Conservation (phyloP, 2,888 invertebrate species). For the Busseola fusca region DNA sequence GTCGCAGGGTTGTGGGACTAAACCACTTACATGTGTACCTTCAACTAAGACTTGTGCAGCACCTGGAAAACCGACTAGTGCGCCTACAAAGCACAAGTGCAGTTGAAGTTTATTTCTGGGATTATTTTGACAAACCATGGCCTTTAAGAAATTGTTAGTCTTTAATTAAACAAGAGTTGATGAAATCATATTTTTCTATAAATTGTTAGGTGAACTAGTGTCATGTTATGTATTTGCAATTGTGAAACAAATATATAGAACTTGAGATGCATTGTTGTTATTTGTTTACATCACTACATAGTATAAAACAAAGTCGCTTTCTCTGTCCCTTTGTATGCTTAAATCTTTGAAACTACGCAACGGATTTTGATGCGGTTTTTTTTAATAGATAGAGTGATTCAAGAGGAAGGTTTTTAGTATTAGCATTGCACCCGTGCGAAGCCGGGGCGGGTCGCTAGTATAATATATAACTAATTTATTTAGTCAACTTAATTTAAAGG, state of each 20-base stretch:
- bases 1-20: not conserved
- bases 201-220: not conserved
- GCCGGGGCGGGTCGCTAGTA: too few relatives aligned
- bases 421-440: too few relatives aligned
- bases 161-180: not conserved
- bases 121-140: not conserved
- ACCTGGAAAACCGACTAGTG: not conserved
- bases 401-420: too few relatives aligned
- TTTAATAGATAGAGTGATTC: too few relatives aligned
- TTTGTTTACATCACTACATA: conserved; percentile 7
- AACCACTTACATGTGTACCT: not conserved
- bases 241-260: not conserved
- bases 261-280: not conserved
- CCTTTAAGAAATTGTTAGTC: not conserved
- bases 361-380: too few relatives aligned
- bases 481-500: conserved; percentile 43
- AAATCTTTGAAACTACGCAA: too few relatives aligned
- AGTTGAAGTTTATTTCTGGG: conserved; percentile 7
- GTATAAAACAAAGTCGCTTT: too few relatives aligned
- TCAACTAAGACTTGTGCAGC: conserved; percentile 1
- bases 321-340: too few relatives aligned
- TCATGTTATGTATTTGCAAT: conserved; percentile 5
- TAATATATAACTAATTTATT: too few relatives aligned
- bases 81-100: conserved; percentile 23
- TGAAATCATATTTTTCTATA: not conserved